phyloP scores from a whole-genome alignment of 1,140 invertebrate species.

The Drosophila fuyamai region DNA sequence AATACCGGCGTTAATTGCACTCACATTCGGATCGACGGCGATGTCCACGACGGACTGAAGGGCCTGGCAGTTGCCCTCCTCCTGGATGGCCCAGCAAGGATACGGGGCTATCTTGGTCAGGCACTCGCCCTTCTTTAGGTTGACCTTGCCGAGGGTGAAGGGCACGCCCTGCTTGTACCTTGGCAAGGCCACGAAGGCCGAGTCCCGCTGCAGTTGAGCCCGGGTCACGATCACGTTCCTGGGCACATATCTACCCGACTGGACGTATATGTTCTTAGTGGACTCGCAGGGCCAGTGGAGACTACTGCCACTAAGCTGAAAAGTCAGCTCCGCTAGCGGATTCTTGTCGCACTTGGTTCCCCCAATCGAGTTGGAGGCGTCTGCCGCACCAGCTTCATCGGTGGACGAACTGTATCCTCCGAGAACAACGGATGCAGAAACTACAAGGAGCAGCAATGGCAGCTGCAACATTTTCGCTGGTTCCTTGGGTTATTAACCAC shows the following conservation, averaged over 20 bases:
- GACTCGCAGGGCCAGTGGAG: slow-evolving; percentile 86
- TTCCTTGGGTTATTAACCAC: background rate
- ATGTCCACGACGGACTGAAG: slow-evolving; percentile 88
- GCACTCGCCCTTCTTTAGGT: slow-evolving; percentile 85
- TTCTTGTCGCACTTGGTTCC: slow-evolving; percentile 67
- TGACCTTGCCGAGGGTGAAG: slow-evolving; percentile 87
- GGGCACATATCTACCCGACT: slow-evolving; percentile 86
- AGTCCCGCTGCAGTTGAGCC: slow-evolving; percentile 86
- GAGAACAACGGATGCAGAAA: background rate
- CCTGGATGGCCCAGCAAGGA: slow-evolving; percentile 88
- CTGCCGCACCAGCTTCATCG: slow-evolving; percentile 9
- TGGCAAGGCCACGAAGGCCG: slow-evolving; percentile 87
- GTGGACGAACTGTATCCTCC: slow-evolving; percentile 46
- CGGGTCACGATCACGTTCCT: slow-evolving; percentile 88
- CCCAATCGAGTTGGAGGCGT: slow-evolving; percentile 48
- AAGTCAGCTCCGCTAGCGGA: slow-evolving; percentile 76
- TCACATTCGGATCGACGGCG: slow-evolving; percentile 85
- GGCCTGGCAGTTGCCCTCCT: slow-evolving; percentile 87
- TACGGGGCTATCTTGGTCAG: slow-evolving; percentile 86
- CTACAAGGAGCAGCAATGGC: slow-evolving; percentile 22
- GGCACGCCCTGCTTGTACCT: slow-evolving; percentile 87
- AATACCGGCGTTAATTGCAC: slow-evolving; percentile 57
- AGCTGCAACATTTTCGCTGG: slow-evolving; percentile 27
- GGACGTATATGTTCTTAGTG: slow-evolving; percentile 87
- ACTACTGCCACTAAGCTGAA: slow-evolving; percentile 85